Percentiles rank a stretch among this genome's conserved stretches.
Evolutionary conservation across 2,113 vertebrate genomes (phyloP).

Genomic region (Dipodomys spectabilis): DNA sequence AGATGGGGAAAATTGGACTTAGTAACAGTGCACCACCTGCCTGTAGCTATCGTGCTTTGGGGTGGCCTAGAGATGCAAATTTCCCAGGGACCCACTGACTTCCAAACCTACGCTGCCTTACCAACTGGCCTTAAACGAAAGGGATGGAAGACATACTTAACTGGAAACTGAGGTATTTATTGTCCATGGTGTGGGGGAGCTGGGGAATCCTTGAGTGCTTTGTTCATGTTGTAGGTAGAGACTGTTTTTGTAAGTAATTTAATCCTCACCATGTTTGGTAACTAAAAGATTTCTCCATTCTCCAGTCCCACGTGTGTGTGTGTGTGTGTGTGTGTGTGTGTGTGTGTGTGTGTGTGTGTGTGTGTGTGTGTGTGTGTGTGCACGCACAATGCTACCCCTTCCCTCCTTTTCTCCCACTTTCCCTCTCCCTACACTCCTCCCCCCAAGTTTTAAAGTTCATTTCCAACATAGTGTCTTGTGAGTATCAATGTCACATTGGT

Average conservation of each 20-base stretch:
- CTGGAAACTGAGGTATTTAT: background rate
- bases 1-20: background rate
- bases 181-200: background rate
- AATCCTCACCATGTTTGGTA: background rate
- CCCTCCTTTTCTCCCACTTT: no score
- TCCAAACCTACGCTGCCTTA: background rate
- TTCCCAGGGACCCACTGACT: background rate
- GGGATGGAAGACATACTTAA: rapidly evolving
- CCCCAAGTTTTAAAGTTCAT: no score
- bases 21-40: background rate
- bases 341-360: no score
- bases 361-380: no score
- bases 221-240: background rate
- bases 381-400: no score
- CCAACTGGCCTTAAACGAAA: background rate
- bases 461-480: no score
- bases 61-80: background rate
- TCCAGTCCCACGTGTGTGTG: no score
- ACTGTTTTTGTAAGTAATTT: background rate
- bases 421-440: no score
- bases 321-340: no score
- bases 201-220: background rate
- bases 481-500: no score
- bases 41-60: background rate
- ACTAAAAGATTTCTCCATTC: background rate